These are phyloP conservation scores for Turnix velox DNA, from an alignment of 2,113 vertebrate genomes.

Conservation along the genomic window DNA sequence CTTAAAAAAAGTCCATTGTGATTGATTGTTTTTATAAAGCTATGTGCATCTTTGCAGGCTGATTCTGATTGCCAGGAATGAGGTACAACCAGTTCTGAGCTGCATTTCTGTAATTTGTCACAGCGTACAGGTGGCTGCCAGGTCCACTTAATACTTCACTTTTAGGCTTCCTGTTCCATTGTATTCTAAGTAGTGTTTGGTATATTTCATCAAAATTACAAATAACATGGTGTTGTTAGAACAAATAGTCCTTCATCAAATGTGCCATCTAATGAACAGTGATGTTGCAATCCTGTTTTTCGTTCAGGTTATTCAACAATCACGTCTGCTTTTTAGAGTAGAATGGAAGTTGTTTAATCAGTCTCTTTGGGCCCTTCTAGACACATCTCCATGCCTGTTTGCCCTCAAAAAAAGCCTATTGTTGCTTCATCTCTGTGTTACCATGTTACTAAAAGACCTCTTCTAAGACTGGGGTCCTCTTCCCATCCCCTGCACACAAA, in stretches of 20 bases:
- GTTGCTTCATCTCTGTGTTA: background rate
- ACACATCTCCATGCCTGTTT: background rate
- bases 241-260: background rate
- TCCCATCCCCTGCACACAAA: fast-evolving
- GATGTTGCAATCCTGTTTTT: background rate
- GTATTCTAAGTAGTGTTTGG: background rate
- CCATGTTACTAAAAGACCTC: background rate
- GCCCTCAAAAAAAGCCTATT: background rate
- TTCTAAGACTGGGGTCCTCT: background rate
- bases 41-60: background rate
- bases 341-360: background rate
- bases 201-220: background rate
- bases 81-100: background rate
- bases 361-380: background rate
- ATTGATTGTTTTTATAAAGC: background rate
- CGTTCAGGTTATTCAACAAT: background rate
- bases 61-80: background rate
- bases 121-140: background rate
- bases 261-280: background rate
- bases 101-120: background rate
- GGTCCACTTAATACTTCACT: background rate
- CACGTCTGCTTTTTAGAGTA: background rate
- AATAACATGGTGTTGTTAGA: background rate
- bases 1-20: background rate
- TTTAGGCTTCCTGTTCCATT: background rate